phyloP scores from a whole-genome alignment of 2,888 invertebrate genomes.

The Siphonodentalium dalli region DNA sequence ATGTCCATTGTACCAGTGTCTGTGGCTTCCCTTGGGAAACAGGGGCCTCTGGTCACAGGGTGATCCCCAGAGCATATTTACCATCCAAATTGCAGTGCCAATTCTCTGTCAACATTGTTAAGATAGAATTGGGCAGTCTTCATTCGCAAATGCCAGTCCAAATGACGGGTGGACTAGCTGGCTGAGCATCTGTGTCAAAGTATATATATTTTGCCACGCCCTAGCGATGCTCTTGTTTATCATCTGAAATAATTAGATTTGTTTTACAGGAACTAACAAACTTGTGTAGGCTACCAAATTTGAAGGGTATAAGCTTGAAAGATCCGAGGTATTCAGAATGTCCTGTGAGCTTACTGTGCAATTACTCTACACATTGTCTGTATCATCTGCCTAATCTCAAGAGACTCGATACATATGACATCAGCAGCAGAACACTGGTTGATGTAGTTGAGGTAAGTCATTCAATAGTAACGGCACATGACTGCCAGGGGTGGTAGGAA shows the following conservation, averaged over 20 bases:
- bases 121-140: too few relatives aligned
- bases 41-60: too few relatives aligned
- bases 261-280: slow-evolving; percentile 59
- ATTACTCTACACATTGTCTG: slow-evolving; percentile 63
- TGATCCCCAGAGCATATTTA: too few relatives aligned
- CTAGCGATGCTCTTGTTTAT: neutral
- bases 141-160: too few relatives aligned
- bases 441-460: slow-evolving; percentile 61
- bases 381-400: slow-evolving; percentile 60
- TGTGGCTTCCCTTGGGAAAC: too few relatives aligned
- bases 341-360: slow-evolving; percentile 61
- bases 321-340: slow-evolving; percentile 57
- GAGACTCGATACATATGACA: slow-evolving; percentile 59
- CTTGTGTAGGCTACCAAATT: slow-evolving; percentile 47
- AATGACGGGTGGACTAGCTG: too few relatives aligned
- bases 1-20: too few relatives aligned
- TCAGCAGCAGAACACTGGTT: slow-evolving; percentile 51
- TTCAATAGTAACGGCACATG: too few relatives aligned
- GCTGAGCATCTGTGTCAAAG: too few relatives aligned
- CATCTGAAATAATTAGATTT: neutral
- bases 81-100: too few relatives aligned
- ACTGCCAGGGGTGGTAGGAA: too few relatives aligned
- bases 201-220: neutral
- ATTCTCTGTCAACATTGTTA: too few relatives aligned
- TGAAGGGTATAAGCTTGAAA: slow-evolving; percentile 56